Evolutionary conservation across 2,888 invertebrate genomes (phyloP), one percentile per base, ranked within the genome.

Genomic region (Aphrophora alni): DNA sequence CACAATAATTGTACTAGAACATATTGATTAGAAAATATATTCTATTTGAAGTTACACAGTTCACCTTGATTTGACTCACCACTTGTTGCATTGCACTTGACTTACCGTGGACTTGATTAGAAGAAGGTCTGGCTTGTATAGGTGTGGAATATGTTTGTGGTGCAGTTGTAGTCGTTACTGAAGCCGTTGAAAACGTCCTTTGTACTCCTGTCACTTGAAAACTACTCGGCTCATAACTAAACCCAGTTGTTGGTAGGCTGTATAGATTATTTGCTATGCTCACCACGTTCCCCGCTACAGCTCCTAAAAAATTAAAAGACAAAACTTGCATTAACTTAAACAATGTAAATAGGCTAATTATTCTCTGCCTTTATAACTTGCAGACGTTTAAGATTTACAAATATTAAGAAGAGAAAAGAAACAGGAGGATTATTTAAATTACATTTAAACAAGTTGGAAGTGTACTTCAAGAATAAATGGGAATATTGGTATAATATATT

Each of bases 261-360:
- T 79, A 79, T 51, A 74, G 38, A 14, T 73, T 38, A 17, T 74
- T 79, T 3, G 78, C 73, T 73, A 79, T 73, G 68, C 74, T 79
- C 24, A 79, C 78, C 69, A 79, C 59, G n/a, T 69, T 79, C 10
- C 59, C 68, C n/a, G 59, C 3, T 21, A 59, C 59, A 21, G n/a
- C 21, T 21, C 59, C 59, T 59, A 21, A 44, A 14, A 2, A 2
- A 44, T 14, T 44, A 44, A 14, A 33, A 5, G 5, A 33, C 33
- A 33, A 33, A 33, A 33, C 33, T 5, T 33, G 33, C 3, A 5
- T 33, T 33, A 33, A 33, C 5, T n/a, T n/a, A n/a, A n/a, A n/a
- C n/a, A n/a, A n/a, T n/a, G n/a, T n/a, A n/a, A n/a, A n/a, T n/a
- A n/a, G n/a, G n/a, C n/a, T n/a, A n/a, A n/a, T n/a, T n/a, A n/a